Percentiles rank a stretch among this genome's conserved stretches.
Evolutionary conservation across 1,140 invertebrate species (phyloP).

Genomic region (Euschistus heros): DNA sequence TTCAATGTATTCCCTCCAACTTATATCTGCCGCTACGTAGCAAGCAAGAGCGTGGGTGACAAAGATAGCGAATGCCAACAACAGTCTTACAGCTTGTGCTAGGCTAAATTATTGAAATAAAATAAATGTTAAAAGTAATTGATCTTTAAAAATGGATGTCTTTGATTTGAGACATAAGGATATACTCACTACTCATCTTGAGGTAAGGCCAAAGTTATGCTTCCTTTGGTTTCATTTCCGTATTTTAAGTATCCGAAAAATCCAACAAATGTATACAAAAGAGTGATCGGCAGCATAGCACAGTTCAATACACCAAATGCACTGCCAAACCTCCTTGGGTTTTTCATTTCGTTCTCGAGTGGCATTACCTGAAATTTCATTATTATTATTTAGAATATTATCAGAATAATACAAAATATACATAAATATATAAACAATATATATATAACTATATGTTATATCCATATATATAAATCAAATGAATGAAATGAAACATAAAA

Average conservation of each 20-base stretch:
- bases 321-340: conserved; percentile 55
- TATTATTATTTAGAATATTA: no score
- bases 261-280: conserved; percentile 66
- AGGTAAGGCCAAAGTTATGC: conserved; percentile 58
- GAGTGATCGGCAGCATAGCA: conserved; percentile 60
- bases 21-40: conserved; percentile 81
- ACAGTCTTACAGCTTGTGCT: conserved; percentile 59
- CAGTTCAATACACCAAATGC: conserved; percentile 62
- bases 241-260: conserved; percentile 76
- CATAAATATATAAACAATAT: no score
- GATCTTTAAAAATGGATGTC: not conserved
- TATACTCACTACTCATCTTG: conserved; percentile 45
- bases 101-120: conserved; percentile 42
- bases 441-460: not conserved
- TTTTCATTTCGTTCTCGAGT: conserved; percentile 76
- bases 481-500: not conserved
- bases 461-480: not conserved
- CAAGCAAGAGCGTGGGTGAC: conserved; percentile 75
- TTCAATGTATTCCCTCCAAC: conserved; percentile 60
- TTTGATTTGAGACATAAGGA: not conserved
- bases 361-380: conserved; percentile 66
- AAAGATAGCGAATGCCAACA: conserved; percentile 70
- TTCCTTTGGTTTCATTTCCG: conserved; percentile 48
- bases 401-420: not conserved
- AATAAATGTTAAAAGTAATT: not conserved